phyloP scores from a whole-genome alignment of 2,797 vertebrate species.

The Coendou prehensilis region DNA sequence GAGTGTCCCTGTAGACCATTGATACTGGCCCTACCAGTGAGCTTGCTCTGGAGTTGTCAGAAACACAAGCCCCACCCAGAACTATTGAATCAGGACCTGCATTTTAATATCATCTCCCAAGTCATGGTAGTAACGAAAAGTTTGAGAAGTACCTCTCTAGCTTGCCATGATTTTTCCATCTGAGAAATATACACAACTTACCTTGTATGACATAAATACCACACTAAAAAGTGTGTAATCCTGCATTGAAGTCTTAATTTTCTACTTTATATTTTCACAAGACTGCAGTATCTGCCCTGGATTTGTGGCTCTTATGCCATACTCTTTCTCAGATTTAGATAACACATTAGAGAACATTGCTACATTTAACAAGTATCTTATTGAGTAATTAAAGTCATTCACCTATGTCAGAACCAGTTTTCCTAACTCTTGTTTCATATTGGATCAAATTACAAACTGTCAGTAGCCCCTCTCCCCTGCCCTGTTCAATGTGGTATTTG shows the following conservation, averaged over 20 bases:
- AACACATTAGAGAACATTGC: neutral
- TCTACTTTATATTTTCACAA: neutral
- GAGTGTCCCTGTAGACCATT: too few relatives aligned
- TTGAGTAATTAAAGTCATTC: neutral
- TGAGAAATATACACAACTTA: neutral
- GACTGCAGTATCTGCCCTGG: neutral
- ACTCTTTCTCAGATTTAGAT: neutral
- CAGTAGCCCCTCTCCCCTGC: neutral
- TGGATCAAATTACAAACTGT: neutral
- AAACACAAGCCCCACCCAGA: neutral
- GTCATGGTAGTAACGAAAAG: neutral
- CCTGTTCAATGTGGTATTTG: neutral
- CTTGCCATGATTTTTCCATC: neutral
- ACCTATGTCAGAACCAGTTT: neutral
- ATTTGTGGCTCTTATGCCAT: neutral
- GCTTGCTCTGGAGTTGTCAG: neutral
- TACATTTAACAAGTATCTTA: neutral
- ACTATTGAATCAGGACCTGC: too few relatives aligned
- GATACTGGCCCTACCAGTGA: too few relatives aligned
- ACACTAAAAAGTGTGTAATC: too few relatives aligned
- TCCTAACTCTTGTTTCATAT: neutral
- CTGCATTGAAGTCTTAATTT: neutral
- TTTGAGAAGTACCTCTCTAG: neutral
- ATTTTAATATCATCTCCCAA: neutral
- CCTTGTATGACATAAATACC: neutral